Evolutionary conservation across 2,797 vertebrate genomes (phyloP).

Genomic region (Cirrhinus mrigala): DNA sequence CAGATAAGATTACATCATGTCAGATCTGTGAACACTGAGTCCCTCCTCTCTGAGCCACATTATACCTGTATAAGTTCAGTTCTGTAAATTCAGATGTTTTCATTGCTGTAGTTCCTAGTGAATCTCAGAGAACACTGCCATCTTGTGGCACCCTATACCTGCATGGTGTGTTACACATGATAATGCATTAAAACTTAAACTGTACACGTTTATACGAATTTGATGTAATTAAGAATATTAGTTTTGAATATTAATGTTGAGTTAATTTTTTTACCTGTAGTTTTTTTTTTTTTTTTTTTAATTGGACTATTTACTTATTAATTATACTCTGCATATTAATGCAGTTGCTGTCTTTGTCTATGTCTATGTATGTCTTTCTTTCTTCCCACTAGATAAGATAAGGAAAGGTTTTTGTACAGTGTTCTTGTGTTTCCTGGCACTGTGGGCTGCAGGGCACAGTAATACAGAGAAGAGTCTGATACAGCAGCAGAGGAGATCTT

Average conservation of each 20-base stretch:
- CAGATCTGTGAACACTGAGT: neutral
- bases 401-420: neutral
- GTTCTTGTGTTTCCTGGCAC: neutral
- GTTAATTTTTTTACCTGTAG: neutral
- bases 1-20: neutral
- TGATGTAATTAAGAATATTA: neutral
- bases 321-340: neutral
- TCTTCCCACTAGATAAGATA: no score
- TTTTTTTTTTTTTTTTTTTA: no score
- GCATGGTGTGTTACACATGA: no score
- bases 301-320: neutral
- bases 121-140: no score
- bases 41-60: neutral
- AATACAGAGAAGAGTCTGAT: slow-evolving; percentile 6
- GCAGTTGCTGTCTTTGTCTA: neutral
- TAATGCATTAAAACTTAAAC: no score
- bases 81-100: neutral
- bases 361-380: no score
- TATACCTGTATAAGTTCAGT: no score
- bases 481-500: neutral
- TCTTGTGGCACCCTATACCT: no score
- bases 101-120: neutral
- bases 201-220: no score
- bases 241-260: neutral
- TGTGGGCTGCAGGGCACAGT: neutral